Base-by-base conservation (phyloP, 2,888 invertebrate genomes). In the Willowsia nigromaculata region DNA sequence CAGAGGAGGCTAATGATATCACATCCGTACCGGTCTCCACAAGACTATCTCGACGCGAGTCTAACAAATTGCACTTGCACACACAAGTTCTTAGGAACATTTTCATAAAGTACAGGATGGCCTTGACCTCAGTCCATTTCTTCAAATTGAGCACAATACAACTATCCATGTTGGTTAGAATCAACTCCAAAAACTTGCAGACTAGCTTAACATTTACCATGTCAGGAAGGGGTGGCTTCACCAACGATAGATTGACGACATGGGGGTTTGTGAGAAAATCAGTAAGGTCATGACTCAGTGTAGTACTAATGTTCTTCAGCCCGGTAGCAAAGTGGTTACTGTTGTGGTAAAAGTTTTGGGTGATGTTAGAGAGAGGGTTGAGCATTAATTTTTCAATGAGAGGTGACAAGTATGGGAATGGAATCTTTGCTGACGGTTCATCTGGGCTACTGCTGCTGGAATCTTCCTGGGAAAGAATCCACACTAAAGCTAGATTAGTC, bases 41-140 rank as follows among this genome's bases (percentile, higher is more conserved):
- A 27, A 76, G 33, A 37, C 68, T 85, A 37, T 85, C 85, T 22
- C 62, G 53, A 13, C 59, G 50, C 1, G 65, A 86, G 37, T 86
- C 86, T 9, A 80, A 33, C 33, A 68, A 27, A 15, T 43, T 50
- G 25, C 86, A 86, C 62, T 80, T 65, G 62, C 86, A 86, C 40
- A 86, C 47, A 40, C 25, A 86, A 47, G 86, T 80, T 37, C 40
- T 80, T 0, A 86, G 18, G 37, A 68, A 71, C 78, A 86, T 71
- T 68, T 86, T 86, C 18, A 86, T 43, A 68, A 86, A 86, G 43
- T 86, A 86, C 3, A 86, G 71, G 11, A 86, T 18, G 0, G 86
- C 80, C 37, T 80, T 86, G n/a, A 86, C 86, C 18, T 86, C 86
- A 13, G 86, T 86, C 86, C 86, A 86, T 56, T 80, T 86, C 80